Conservation (phyloP, 2,888 invertebrate genomes). For the Ptychoptera contaminata region DNA sequence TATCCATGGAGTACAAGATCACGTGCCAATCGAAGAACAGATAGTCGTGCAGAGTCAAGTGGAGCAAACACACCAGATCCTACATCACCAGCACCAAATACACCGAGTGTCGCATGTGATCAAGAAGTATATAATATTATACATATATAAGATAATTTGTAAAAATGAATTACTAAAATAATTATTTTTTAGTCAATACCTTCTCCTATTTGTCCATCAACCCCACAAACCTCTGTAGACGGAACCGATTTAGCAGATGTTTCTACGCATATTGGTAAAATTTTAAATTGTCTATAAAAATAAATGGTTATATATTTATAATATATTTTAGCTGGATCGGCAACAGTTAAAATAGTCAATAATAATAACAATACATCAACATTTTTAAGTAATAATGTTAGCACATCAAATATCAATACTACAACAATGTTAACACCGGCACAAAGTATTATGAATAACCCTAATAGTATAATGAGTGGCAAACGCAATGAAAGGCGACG, state of each 20-base stretch:
- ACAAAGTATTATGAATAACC: too few relatives aligned
- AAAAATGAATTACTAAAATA: background rate
- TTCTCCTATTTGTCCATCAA: slow-evolving; percentile 23
- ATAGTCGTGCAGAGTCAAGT: slow-evolving; percentile 51
- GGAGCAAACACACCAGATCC: slow-evolving; percentile 62
- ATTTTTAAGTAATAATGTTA: too few relatives aligned
- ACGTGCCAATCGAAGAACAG: slow-evolving; percentile 46
- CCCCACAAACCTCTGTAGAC: slow-evolving; percentile 21
- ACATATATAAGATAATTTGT: background rate
- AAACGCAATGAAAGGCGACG: slow-evolving; percentile 21
- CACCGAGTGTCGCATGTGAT: slow-evolving; percentile 22
- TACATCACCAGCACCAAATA: slow-evolving; percentile 38
- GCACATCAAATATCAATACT: too few relatives aligned
- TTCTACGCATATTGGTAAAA: too few relatives aligned
- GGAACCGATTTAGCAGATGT: too few relatives aligned
- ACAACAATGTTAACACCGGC: too few relatives aligned
- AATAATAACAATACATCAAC: too few relatives aligned
- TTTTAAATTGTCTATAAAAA: too few relatives aligned
- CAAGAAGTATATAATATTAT: slow-evolving; percentile 19
- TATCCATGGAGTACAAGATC: slow-evolving; percentile 32
- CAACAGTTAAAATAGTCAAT: too few relatives aligned
- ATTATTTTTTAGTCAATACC: slow-evolving; percentile 22
- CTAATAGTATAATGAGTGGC: background rate
- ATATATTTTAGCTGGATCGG: too few relatives aligned
- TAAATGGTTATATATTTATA: too few relatives aligned